Evolutionary conservation across 1,140 invertebrate species (phyloP), one percentile per base, ranked within the genome.

Genomic region (Zaprionus kolodkinae): DNA sequence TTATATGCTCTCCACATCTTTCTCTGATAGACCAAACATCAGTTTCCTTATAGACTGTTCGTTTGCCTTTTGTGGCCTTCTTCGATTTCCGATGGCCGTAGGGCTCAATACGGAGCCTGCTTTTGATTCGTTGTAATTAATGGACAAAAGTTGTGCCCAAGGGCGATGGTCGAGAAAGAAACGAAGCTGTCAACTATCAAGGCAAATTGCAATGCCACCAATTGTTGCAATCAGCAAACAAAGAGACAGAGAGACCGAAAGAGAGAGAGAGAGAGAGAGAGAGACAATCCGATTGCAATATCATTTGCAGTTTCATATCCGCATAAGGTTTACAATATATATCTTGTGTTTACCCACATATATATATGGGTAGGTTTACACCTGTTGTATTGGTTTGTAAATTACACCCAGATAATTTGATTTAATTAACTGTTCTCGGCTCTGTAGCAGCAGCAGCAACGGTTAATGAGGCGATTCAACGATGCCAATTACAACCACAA

Each of bases 391-490:
- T 30, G 10, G 52, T 33, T 33, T 15, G 45, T 15, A 67, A 67
- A 67, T 67, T 35, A 57, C 15, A 15, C 17, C 17, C 15, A 25
- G 64, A 55, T 48, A 62, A 69, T 74, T 68, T 48, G 54, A 75
- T 63, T 70, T 43, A 70, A 75, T 75, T 75, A 63, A 68, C 43
- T 70, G 59, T 43, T 63, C 52, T 45, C 40, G 7, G 7, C 33
- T 30, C 33, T 30, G 27, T 30, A 7, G 33, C n/a, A 57, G 33
- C n/a, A 57, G 33, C 15, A 50, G 67, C 25, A 52, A 21, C 33
- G 35, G 43, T 43, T 70, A 70, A 70, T 70, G 72, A 70, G 57
- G 54, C 66, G 25, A 59, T 62, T 75, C 72, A 75, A 70, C 60
- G 67, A 62, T 59, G 35, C 43, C 67, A 75, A 75, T 75, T 75